Evolutionary conservation across 92 coral and sea anemone genomes (phyloP).

Genomic region (Epizoanthus fatuus): DNA sequence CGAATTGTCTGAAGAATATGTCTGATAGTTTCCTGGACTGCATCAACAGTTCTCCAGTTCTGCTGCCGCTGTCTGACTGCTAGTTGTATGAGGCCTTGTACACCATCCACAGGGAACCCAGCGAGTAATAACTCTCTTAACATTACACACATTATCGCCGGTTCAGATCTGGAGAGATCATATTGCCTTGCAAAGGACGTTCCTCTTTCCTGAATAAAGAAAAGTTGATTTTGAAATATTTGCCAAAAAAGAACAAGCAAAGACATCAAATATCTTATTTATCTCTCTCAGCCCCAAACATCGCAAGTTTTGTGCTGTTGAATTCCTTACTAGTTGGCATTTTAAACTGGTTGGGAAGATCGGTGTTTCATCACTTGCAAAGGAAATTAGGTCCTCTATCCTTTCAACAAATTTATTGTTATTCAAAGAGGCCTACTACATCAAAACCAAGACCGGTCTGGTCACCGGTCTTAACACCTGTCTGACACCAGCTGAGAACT

Average conservation of each 20-base stretch:
- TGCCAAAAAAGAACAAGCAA: no score
- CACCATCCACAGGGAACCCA: conserved; percentile 78
- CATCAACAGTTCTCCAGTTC: conserved; percentile 74
- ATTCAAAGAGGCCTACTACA: no score
- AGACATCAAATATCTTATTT: not conserved
- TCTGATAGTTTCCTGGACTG: conserved; percentile 74
- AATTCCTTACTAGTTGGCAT: no score
- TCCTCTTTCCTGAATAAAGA: conserved; percentile 66
- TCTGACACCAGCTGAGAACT: no score
- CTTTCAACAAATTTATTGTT: no score
- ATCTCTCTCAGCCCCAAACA: not conserved
- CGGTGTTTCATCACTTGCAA: not conserved
- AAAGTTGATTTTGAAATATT: not conserved
- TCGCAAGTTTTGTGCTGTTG: not conserved
- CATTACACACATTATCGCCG: conserved; percentile 74
- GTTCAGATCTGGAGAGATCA: conserved; percentile 88
- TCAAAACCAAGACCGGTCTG: no score
- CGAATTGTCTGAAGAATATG: conserved; percentile 71
- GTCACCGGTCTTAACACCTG: no score
- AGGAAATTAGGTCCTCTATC: not conserved
- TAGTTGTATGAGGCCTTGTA: conserved; percentile 75
- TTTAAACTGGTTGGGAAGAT: no score
- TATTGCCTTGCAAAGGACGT: conserved; percentile 81
- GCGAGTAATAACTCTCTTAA: conserved; percentile 78
- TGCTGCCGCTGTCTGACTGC: conserved; percentile 88